Base-by-base conservation (phyloP, 1,140 invertebrate genomes). In the Zaprionus ghesquierei region DNA sequence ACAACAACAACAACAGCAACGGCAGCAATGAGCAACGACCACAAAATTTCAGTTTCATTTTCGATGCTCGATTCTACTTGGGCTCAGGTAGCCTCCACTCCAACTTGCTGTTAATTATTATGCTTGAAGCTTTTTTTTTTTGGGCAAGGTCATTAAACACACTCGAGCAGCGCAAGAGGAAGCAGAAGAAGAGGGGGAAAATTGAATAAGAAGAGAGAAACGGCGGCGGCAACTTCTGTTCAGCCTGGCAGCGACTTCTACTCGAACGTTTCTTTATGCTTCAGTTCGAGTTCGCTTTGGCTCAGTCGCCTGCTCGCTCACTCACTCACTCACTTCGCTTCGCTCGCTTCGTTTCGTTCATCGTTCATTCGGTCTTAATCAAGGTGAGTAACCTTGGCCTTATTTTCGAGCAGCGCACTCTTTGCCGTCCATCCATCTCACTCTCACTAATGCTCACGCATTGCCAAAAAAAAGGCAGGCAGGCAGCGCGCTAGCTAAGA, bases 321-420 rank as follows among this genome's bases (percentile, higher is more conserved):
- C n/a, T 9, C n/a, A 8, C 35, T 41, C 6, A 15, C 35, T 41
- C 33, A 38, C 33, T 38, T 44, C 38, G 4, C 6, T n/a, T 20
- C 15, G 18, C 9, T 46, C 41, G 18, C 20, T 46, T 5, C 15
- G 41, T 73, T 71, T 65, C 22, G 61, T 54, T 62, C 49, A 23
- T 75, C 76, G 82, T 82, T 82, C 77, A 90, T 86, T 81, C 87
- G 81, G 90, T 91, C 87, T 89, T 79, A 90, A 90, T 90, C 89
- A 90, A 90, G 90, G 90, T 91, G 82, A 91, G 79, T 86, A 79
- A 91, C 90, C 90, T 91, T 91, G 90, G 90, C 90, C 90, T 91
- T 91, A 91, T 91, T 91, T 91, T 89, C 66, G 78, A 84, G 77
- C 84, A 84, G 79, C 84, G 84, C 84, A 89, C 82, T 86, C 82